Evolutionary conservation across 1,140 invertebrate genomes (phyloP), one percentile per base, ranked within the genome.

Genomic region (Lycorma delicatula): DNA sequence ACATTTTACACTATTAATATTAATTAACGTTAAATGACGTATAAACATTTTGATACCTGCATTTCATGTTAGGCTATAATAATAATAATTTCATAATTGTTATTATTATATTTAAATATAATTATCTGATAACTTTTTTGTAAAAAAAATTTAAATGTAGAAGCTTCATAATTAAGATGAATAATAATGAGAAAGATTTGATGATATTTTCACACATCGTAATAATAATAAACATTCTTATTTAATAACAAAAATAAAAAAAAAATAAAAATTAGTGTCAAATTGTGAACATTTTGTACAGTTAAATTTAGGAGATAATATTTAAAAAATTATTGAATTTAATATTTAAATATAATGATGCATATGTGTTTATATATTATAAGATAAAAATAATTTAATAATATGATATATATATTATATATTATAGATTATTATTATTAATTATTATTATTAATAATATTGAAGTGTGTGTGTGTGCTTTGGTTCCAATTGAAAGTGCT

Each of bases 21-120:
- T 56, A 62, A 54, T 56, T 56, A 59, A 58, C 56, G 44, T 46
- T 54, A 54, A 52, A 58, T 56, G 44, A 53, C 55, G 54, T 49
- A 29, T 55, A 63, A 60, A 66, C 52, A 59, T 67, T 67, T 67
- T 67, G 65, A 67, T 67, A 67, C 64, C 63, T 61, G 59, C 65
- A 64, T 64, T 65, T 62, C 58, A 61, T 52, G 41, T 44, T 20
- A 16, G 16, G 41, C 18, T 44, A 44, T 44, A 44, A 44, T 44
- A 44, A 16, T 44, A 44, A 44, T 38, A 38, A 38, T 44, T 20
- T 20, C 41, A 44, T n/a, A n/a, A n/a, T n/a, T n/a, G n/a, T n/a
- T n/a, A n/a, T n/a, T n/a, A n/a, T n/a, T n/a, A n/a, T n/a, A n/a
- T n/a, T n/a, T n/a, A n/a, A n/a, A n/a, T n/a, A n/a, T n/a, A n/a